Percentiles rank a stretch among this genome's conserved stretches.
Conservation (phyloP, 2,888 invertebrate species). For the Xestia xanthographa region DNA sequence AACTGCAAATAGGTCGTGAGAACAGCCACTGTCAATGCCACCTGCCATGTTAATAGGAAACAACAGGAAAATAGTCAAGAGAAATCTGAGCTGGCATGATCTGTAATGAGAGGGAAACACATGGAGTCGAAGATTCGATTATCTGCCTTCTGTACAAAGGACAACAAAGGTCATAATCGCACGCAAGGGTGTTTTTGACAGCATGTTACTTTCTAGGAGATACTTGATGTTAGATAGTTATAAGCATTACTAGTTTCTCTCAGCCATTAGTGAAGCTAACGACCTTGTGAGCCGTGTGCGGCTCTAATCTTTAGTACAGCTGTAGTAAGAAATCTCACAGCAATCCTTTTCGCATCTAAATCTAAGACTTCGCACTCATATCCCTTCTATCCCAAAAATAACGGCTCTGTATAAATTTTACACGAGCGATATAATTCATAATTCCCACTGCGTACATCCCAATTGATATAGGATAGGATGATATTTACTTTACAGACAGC, state of each 20-base stretch:
- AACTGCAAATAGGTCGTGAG: slow-evolving; percentile 39
- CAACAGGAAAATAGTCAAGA: slow-evolving; percentile 32
- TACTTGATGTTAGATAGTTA: not conserved
- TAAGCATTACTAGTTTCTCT: not conserved
- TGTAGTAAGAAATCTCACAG: not conserved
- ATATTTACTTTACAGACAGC: slow-evolving; percentile 63
- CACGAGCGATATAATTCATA: slow-evolving; percentile 59
- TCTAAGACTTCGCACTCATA: slow-evolving; percentile 27
- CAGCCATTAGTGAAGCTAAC: not conserved
- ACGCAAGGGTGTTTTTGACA: not conserved
- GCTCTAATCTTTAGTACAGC: not conserved
- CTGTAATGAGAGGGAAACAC: slow-evolving; percentile 12
- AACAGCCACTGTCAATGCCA: slow-evolving; percentile 34
- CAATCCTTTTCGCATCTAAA: slow-evolving; percentile 23
- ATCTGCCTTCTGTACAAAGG: slow-evolving; percentile 4
- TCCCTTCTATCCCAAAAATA: slow-evolving; percentile 39
- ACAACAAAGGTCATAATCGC: not conserved
- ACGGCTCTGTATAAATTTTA: slow-evolving; percentile 48
- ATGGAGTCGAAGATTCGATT: slow-evolving; percentile 22
- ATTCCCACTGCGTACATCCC: slow-evolving; percentile 60
- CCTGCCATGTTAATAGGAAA: slow-evolving; percentile 40
- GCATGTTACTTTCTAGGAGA: not conserved
- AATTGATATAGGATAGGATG: slow-evolving; percentile 58
- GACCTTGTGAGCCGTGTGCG: not conserved
- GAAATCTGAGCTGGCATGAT: slow-evolving; percentile 42